Percentiles rank a stretch among this genome's conserved stretches.
These are phyloP conservation scores for Malaclemys terrapin DNA, from an alignment of 2,113 vertebrate species.

Conservation along the genomic window DNA sequence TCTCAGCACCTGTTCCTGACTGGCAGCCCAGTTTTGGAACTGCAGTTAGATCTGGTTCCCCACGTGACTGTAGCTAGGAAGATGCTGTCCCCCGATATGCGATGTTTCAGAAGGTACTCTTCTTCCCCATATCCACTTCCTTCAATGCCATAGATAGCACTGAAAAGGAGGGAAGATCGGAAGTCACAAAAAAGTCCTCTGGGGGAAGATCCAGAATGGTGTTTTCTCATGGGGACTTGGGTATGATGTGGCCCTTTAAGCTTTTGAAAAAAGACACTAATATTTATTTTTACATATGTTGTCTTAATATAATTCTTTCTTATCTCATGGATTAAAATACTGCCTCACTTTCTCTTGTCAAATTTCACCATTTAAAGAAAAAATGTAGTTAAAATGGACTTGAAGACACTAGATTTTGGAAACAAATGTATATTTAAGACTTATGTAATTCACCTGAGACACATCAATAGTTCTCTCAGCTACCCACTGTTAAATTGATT, in stretches of 20 bases:
- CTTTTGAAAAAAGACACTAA: not conserved
- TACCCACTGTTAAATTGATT: not conserved
- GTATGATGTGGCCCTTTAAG: not conserved
- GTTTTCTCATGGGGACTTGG: not conserved
- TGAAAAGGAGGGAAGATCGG: not conserved
- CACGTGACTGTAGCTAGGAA: not conserved
- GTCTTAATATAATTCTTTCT: too few species aligned
- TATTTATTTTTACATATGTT: not conserved
- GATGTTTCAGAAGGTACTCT: not conserved
- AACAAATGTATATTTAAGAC: not conserved
- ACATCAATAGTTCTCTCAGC: not conserved
- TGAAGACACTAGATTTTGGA: not conserved
- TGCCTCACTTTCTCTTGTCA: not conserved
- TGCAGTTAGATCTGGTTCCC: not conserved
- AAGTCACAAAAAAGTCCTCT: not conserved
- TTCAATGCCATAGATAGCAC: not conserved
- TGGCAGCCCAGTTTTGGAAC: not conserved
- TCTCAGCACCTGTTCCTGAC: not conserved
- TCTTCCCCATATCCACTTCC: not conserved
- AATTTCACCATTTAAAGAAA: not conserved
- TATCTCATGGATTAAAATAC: too few species aligned
- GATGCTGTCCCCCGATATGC: not conserved
- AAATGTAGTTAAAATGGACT: not conserved
- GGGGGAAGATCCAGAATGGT: not conserved
- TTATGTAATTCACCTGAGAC: constrained; percentile 10